phyloP scores from a whole-genome alignment of 92 coral and sea anemone genomes.

The Porites rus region DNA sequence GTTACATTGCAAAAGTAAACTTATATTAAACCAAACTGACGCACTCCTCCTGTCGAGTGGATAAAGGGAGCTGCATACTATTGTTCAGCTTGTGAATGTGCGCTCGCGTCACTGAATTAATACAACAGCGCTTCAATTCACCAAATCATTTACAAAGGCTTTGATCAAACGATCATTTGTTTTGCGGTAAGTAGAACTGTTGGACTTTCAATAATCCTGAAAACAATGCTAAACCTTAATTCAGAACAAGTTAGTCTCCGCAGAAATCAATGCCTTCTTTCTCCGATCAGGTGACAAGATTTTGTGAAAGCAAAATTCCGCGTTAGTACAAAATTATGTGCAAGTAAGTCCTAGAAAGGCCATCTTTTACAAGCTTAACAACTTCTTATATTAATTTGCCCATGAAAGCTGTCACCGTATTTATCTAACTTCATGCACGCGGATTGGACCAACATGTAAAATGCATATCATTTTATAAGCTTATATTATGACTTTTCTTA shows the following conservation, averaged over 20 bases:
- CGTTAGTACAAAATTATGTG: background rate
- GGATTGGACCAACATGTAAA: background rate
- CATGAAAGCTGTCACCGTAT: background rate
- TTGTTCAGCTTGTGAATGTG: background rate
- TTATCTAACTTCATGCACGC: background rate
- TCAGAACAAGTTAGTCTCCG: background rate
- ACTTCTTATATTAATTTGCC: background rate
- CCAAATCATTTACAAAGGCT: background rate
- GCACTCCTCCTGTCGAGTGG: background rate
- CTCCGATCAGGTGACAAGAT: background rate
- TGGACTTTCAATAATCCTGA: background rate
- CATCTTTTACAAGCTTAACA: background rate
- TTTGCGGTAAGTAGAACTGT: background rate
- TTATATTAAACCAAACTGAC: background rate
- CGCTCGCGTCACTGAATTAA: conserved; percentile 1
- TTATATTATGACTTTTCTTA: background rate
- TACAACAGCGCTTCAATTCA: too few relatives aligned
- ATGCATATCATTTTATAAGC: background rate
- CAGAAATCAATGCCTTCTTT: background rate
- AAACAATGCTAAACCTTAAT: background rate
- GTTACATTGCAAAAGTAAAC: background rate
- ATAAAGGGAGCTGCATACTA: background rate
- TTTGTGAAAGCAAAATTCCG: background rate
- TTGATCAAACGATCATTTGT: background rate
- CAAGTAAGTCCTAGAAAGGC: background rate